Conservation (phyloP, 2,113 vertebrate species). For the Parus major region DNA sequence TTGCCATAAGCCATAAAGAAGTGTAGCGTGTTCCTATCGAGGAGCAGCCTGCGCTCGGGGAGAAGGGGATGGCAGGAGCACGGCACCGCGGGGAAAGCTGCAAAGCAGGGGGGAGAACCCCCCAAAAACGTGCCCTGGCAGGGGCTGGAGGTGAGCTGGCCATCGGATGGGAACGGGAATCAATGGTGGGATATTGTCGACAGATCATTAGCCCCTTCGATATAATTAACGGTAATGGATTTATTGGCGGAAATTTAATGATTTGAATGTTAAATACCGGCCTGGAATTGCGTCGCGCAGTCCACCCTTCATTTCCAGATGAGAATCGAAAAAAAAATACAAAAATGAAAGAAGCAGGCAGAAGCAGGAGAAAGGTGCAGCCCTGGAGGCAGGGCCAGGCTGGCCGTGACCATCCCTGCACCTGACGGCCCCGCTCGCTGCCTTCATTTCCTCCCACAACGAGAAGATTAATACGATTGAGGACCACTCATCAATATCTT, state of each 20-base stretch:
- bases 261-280: slow-evolving; percentile 62
- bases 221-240: slow-evolving; percentile 79
- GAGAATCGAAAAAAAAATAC: neutral
- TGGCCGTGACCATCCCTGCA: neutral
- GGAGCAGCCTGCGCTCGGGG: slow-evolving; percentile 70
- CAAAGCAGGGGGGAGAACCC: neutral
- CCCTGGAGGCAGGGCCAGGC: neutral
- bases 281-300: neutral
- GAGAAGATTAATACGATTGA: slow-evolving; percentile 77
- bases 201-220: slow-evolving; percentile 69
- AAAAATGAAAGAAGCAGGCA: neutral
- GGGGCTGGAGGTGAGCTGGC: neutral
- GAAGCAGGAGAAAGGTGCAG: neutral
- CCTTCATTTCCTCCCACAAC: slow-evolving; percentile 75
- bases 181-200: slow-evolving; percentile 55
- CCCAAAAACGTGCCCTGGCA: fast-evolving
- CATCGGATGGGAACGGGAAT: slow-evolving; percentile 28
- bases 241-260: slow-evolving; percentile 70
- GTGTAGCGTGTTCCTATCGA: slow-evolving; percentile 73
- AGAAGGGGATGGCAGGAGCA: slow-evolving; percentile 53
- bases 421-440: slow-evolving; percentile 12
- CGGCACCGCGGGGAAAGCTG: fast-evolving
- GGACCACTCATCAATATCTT: slow-evolving; percentile 80
- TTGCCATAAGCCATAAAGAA: slow-evolving; percentile 87
- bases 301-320: neutral